These are phyloP conservation scores for Tinea semifulvella DNA, from an alignment of 2,888 invertebrate species.

Conservation along the genomic window DNA sequence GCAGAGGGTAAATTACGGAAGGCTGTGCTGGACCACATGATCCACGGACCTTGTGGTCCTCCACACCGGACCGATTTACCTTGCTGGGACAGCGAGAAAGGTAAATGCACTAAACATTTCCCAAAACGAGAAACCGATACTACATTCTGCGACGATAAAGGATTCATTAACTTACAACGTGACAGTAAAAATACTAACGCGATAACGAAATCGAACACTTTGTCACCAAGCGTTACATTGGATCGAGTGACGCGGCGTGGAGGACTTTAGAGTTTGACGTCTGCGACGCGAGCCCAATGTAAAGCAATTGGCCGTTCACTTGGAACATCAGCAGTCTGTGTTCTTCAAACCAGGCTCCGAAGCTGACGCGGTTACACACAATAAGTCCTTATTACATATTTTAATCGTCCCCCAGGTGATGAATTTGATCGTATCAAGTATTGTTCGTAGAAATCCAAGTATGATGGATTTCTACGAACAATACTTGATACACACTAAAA, in stretches of 20 bases:
- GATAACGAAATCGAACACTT: conserved; percentile 11
- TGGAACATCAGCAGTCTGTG: background rate
- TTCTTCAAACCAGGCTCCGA: too few species aligned
- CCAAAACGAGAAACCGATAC: too few species aligned
- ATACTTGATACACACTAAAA: background rate
- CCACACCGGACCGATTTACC: conserved; percentile 18
- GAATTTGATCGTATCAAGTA: too few species aligned
- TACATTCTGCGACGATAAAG: too few species aligned
- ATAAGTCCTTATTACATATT: too few species aligned
- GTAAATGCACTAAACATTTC: conserved; percentile 18
- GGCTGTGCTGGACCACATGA: conserved; percentile 18
- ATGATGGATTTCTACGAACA: conserved; percentile 15
- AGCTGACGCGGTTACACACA: too few species aligned
- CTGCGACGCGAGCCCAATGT: conserved; percentile 13
- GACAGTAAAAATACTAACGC: too few species aligned
- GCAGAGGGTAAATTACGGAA: conserved; percentile 9
- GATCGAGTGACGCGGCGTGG: conserved; percentile 20
- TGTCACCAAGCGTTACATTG: conserved; percentile 17
- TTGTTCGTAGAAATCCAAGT: too few species aligned
- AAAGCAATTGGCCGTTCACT: conserved; percentile 19
- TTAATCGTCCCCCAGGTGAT: too few species aligned
- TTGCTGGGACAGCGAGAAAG: conserved; percentile 20
- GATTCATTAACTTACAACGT: too few species aligned
- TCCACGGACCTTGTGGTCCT: conserved; percentile 22
- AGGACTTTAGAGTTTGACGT: conserved; percentile 16